Conservation (phyloP, 1,140 invertebrate species). For the Orussus abietinus region DNA sequence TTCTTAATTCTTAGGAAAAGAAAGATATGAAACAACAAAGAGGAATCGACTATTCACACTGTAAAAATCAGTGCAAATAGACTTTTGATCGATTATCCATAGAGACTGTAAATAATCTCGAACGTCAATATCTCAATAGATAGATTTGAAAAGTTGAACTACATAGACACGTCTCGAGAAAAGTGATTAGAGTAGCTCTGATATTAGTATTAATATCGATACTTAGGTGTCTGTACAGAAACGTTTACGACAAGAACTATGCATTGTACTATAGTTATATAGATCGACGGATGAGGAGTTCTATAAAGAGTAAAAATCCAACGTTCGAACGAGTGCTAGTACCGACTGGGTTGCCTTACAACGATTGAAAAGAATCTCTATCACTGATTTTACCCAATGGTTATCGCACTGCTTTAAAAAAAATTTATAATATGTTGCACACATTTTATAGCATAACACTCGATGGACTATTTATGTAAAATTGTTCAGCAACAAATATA, state of each 20-base stretch:
- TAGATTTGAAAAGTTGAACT: too few species aligned
- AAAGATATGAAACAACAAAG: too few species aligned
- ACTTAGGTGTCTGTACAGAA: slow-evolving; percentile 16
- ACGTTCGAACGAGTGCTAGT: slow-evolving; percentile 7
- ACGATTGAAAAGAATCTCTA: slow-evolving; percentile 16
- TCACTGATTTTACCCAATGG: slow-evolving; percentile 10
- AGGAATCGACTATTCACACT: too few species aligned
- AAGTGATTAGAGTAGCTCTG: not conserved
- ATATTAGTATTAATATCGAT: slow-evolving; percentile 17
- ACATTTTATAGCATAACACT: too few species aligned
- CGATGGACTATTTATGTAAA: not conserved
- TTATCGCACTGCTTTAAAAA: slow-evolving; percentile 14
- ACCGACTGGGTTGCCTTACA: slow-evolving; percentile 23
- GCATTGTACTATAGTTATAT: not conserved
- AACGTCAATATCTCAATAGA: too few species aligned
- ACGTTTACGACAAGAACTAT: slow-evolving; percentile 10
- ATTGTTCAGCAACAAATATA: too few species aligned
- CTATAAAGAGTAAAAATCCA: not conserved
- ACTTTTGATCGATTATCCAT: too few species aligned
- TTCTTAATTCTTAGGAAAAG: too few species aligned
- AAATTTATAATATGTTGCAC: slow-evolving; percentile 8
- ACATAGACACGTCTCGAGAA: not conserved
- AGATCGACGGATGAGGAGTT: too few species aligned
- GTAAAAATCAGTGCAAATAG: too few species aligned
- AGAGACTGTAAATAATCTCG: too few species aligned